These are phyloP conservation scores for Cheilosia grossa DNA, from an alignment of 2,888 invertebrate species.

Conservation along the genomic window DNA sequence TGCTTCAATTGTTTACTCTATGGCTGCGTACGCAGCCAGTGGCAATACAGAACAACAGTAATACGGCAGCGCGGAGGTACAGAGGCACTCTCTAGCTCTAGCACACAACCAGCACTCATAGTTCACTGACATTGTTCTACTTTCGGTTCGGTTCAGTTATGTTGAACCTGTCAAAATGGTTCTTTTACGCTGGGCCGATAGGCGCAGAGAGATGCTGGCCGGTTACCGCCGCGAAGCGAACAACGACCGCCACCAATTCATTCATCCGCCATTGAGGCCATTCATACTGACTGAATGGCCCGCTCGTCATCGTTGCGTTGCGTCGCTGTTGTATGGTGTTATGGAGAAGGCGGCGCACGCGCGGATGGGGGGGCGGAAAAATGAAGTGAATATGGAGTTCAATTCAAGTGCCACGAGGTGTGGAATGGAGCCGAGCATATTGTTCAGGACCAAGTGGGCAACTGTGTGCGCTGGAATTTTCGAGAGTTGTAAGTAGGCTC, in stretches of 20 bases:
- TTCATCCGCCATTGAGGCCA: constrained; percentile 68
- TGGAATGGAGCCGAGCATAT: constrained; percentile 43
- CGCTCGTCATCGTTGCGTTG: neutral
- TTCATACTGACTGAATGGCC: constrained; percentile 42
- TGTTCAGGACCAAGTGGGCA: constrained; percentile 47
- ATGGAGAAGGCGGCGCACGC: neutral
- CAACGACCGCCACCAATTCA: constrained; percentile 55
- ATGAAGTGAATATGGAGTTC: constrained; percentile 53
- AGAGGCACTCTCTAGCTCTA: constrained; percentile 42
- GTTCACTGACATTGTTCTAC: constrained; percentile 75
- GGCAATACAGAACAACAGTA: constrained; percentile 42
- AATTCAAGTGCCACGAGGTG: constrained; percentile 59
- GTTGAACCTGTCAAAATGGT: constrained; percentile 74
- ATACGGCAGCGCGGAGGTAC: constrained; percentile 32
- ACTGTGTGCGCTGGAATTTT: constrained; percentile 43
- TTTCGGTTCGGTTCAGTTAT: constrained; percentile 73
- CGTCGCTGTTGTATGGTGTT: neutral
- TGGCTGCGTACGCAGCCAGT: constrained; percentile 66
- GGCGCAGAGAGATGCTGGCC: constrained; percentile 36
- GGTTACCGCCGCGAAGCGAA: constrained; percentile 6
- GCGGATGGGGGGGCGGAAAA: constrained; percentile 6
- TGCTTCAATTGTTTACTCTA: constrained; percentile 63
- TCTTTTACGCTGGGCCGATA: constrained; percentile 36
- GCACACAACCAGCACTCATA: constrained; percentile 58
- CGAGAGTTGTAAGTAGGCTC: constrained; percentile 54